These are phyloP conservation scores for Malurus splendens DNA, from an alignment of 2,797 vertebrate species.

Conservation along the genomic window DNA sequence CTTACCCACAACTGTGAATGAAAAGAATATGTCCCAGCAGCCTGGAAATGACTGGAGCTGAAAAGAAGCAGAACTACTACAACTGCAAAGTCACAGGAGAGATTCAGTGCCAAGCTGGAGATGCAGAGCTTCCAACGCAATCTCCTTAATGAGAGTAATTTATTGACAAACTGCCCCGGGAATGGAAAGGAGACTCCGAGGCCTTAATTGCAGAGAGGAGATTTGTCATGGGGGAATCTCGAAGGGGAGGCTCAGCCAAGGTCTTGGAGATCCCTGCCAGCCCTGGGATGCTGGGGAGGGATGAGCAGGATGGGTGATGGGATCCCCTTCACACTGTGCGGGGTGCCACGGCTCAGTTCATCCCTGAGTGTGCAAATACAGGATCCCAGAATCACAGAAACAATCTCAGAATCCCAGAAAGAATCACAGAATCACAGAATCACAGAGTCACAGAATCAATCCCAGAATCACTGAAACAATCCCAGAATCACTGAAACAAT, in stretches of 20 bases:
- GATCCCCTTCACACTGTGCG: neutral
- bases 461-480: too few species aligned
- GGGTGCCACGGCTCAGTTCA: neutral
- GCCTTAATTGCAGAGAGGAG: constrained; percentile 6
- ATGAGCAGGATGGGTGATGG: neutral
- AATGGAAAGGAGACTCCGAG: constrained; percentile 10
- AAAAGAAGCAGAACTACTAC: constrained; percentile 44
- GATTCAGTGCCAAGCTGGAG: constrained; percentile 37
- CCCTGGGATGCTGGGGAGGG: neutral
- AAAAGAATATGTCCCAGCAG: constrained; percentile 47
- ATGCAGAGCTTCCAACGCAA: constrained; percentile 27
- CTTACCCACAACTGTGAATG: constrained; percentile 54
- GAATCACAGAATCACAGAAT: too few species aligned
- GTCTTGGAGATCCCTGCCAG: neutral
- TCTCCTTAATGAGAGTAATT: constrained; percentile 49
- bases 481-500: too few species aligned
- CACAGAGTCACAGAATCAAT: too few species aligned
- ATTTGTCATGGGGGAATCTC: neutral
- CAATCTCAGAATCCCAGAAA: too few species aligned
- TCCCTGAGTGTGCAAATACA: neutral
- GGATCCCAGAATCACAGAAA: too few species aligned
- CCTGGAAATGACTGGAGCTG: constrained; percentile 51
- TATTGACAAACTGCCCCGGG: constrained; percentile 56
- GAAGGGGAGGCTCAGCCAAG: neutral
- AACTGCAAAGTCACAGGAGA: constrained; percentile 40